Conservation (phyloP, 2,888 invertebrate genomes). For the Drosophila limbata region DNA sequence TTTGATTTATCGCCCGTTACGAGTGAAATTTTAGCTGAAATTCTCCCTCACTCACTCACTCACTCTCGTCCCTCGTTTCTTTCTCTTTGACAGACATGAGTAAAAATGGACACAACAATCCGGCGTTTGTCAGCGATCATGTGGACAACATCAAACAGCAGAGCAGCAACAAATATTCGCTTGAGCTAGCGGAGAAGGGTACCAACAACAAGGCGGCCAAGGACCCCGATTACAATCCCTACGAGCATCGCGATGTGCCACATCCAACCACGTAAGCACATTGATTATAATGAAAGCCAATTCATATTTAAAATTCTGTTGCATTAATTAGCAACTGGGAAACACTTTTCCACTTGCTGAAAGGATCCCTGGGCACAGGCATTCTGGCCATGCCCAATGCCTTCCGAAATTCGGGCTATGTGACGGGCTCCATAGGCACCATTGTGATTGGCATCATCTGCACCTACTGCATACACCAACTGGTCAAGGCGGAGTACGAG, state of each 20-base stretch:
- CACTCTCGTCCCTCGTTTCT: no score
- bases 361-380: conserved; percentile 97
- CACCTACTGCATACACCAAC: conserved; percentile 96
- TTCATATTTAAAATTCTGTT: not conserved
- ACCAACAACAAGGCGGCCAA: conserved; percentile 66
- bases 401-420: conserved; percentile 88
- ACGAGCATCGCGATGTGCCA: conserved; percentile 88
- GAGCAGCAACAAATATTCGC: conserved; percentile 69
- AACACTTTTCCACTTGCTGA: conserved; percentile 95
- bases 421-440: conserved; percentile 92
- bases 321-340: conserved; percentile 90
- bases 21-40: conserved; percentile 39
- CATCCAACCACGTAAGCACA: conserved; percentile 90
- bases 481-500: conserved; percentile 88
- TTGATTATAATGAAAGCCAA: not conserved
- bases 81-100: conserved; percentile 71
- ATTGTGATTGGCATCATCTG: conserved; percentile 94
- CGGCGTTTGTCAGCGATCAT: conserved; percentile 83
- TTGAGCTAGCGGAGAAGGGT: conserved; percentile 84
- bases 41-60: conserved; percentile 5
- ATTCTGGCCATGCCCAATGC: conserved; percentile 94
- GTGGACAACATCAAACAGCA: conserved; percentile 72
- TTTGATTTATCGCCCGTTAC: conserved; percentile 34
- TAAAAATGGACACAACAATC: conserved; percentile 84
- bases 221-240: conserved; percentile 88